These are phyloP conservation scores for Callocephalon fimbriatum DNA, from an alignment of 2,113 vertebrate species.

Conservation along the genomic window DNA sequence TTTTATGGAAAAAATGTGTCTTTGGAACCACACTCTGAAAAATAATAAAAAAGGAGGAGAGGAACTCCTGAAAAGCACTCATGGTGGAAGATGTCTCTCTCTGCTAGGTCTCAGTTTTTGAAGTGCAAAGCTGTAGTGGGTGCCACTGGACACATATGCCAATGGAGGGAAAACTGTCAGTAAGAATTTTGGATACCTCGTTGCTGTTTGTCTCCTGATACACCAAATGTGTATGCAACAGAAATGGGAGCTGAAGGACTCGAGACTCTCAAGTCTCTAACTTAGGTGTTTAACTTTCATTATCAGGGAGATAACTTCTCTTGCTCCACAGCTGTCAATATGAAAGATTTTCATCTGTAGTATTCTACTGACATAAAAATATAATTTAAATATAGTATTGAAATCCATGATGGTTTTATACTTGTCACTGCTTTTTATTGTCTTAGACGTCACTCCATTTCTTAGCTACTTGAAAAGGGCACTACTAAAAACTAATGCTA, in stretches of 20 bases:
- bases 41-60: background rate
- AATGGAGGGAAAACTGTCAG: background rate
- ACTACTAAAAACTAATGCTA: conserved; percentile 1
- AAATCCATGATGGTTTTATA: background rate
- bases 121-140: background rate
- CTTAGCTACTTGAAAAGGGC: conserved; percentile 14
- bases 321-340: background rate
- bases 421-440: conserved; percentile 8
- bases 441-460: background rate
- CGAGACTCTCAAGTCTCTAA: background rate
- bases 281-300: background rate
- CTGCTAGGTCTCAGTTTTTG: background rate
- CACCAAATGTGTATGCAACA: background rate
- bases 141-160: background rate
- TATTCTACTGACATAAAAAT: background rate
- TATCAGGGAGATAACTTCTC: background rate
- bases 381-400: conserved; percentile 12
- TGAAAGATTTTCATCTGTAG: background rate
- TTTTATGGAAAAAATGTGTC: background rate
- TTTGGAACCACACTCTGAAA: background rate
- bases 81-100: background rate
- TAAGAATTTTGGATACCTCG: background rate
- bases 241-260: background rate
- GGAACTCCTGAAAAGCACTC: background rate
- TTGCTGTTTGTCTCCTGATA: background rate